Percentiles rank a stretch among this genome's conserved stretches.
phyloP scores from a whole-genome alignment of 2,797 vertebrate species.

The Columba guinea region DNA sequence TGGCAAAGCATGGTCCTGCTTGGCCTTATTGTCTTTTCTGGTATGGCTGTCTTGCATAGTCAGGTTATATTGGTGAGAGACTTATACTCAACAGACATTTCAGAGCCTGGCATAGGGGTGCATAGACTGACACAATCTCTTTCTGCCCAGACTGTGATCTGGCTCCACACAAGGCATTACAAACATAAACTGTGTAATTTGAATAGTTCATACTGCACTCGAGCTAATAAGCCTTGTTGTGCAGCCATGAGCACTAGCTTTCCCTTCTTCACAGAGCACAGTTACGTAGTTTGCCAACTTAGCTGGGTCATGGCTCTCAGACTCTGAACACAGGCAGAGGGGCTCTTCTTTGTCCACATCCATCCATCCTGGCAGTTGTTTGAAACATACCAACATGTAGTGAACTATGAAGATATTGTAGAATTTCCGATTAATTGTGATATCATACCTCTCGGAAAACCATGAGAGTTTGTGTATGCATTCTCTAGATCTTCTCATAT shows the following conservation, averaged over 20 bases:
- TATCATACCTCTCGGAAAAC: background rate
- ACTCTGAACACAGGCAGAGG: background rate
- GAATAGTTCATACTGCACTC: background rate
- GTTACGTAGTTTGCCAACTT: rapidly evolving
- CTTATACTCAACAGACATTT: background rate
- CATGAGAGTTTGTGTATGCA: background rate
- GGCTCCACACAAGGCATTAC: background rate
- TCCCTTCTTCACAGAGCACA: rapidly evolving
- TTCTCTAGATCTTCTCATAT: background rate
- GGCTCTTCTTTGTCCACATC: background rate
- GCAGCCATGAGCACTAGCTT: background rate
- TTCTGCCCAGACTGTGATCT: background rate
- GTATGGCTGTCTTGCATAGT: rapidly evolving
- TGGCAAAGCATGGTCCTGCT: background rate
- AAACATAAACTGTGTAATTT: background rate
- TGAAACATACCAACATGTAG: background rate
- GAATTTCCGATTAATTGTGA: background rate
- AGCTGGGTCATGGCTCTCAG: rapidly evolving
- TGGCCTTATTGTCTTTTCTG: background rate
- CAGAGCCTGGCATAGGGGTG: background rate
- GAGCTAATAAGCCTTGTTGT: background rate
- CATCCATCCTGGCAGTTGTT: background rate
- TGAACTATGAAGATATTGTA: background rate
- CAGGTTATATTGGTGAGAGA: rapidly evolving
- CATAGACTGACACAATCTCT: background rate